Percentiles rank a stretch among this genome's conserved stretches.
Conservation (phyloP, 2,113 vertebrate species). For the Chaenocephalus aceratus region DNA sequence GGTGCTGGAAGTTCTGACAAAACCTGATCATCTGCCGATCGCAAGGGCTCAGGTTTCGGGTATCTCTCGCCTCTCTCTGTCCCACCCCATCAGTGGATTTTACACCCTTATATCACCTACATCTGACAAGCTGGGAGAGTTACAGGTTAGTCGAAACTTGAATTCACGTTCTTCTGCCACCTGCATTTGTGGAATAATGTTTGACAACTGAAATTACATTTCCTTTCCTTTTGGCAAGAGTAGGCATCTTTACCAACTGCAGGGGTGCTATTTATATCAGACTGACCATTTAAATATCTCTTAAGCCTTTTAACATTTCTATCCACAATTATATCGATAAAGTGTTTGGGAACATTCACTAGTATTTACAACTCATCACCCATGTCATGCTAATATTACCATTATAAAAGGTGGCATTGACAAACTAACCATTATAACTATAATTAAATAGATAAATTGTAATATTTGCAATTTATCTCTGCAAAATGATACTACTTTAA, state of each 20-base stretch:
- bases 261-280: background rate
- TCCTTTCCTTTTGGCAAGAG: background rate
- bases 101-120: conserved; percentile 91
- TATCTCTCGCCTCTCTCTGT: conserved; percentile 88
- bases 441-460: background rate
- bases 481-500: no score
- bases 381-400: background rate
- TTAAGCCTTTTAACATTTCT: background rate
- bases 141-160: conserved; percentile 85
- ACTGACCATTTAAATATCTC: background rate
- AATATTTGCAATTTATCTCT: no score
- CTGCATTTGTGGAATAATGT: conserved; percentile 1
- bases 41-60: conserved; percentile 87
- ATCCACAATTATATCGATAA: background rate
- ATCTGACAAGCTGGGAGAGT: conserved; percentile 92
- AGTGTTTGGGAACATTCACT: background rate
- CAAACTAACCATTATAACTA: background rate
- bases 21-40: conserved; percentile 87
- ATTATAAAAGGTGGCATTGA: background rate
- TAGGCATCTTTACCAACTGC: background rate
- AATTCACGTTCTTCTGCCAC: background rate
- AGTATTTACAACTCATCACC: background rate
- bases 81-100: conserved; percentile 87
- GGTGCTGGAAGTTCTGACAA: conserved; percentile 91
- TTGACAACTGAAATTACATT: background rate